Evolutionary conservation across 1,140 invertebrate species (phyloP), one percentile per base, ranked within the genome.

Genomic region (Diprion similis): DNA sequence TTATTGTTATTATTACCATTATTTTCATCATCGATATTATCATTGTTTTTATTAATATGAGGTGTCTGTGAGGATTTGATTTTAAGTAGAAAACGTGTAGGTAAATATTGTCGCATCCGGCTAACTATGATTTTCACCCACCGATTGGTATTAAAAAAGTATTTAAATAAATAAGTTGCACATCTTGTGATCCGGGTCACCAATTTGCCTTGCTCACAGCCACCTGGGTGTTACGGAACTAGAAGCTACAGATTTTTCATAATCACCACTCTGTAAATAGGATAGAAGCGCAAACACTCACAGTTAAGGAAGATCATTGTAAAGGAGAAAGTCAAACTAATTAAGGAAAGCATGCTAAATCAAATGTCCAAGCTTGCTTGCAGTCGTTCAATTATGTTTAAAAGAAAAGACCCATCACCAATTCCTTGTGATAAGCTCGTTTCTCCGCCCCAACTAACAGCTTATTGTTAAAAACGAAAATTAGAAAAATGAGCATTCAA

Each of bases 221-320:
- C 51, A 59, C 51, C 51, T 59, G 51, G n/a, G n/a, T 59, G 51
- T 59, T 59, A 59, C 9, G 51, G 51, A 59, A 59, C 11, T 59
- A 59, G 51, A 59, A 13, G 51, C 51, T 59, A 59, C 51, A 59
- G 51, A 59, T 59, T 59, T n/a, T 59, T 59, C 51, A 17, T 59
- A 59, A 15, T 59, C 51, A 59, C 51, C 51, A 59, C n/a, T 59
- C 51, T 59, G 51, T 59, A 59, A 59, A 59, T 59, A 59, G 51
- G 51, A 59, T 17, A 59, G n/a, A 59, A 59, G 51, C 51, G 51
- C 51, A 59, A 59, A 59, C 51, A 59, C 51, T 59, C 51, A 59
- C 11, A 59, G 51, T 59, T 59, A 59, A 59, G 8, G 51, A 59
- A 59, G 51, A 59, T 59, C 9, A 17, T 59, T 59, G n/a, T 37